Evolutionary conservation across 2,797 vertebrate genomes (phyloP), one percentile per base, ranked within the genome.

Genomic region (Sphaeramia orbicularis): DNA sequence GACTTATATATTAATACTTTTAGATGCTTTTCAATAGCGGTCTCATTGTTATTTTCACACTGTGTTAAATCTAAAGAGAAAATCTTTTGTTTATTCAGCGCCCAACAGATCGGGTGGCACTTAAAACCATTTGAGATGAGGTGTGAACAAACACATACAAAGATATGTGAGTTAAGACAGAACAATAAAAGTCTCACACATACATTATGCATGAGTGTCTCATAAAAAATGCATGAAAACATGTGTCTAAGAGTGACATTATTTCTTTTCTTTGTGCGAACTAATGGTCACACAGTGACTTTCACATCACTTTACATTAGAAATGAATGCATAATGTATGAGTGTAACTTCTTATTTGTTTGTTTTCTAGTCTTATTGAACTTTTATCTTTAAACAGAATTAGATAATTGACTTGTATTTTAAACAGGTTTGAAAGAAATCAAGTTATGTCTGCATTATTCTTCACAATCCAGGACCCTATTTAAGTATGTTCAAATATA

Each of bases 161-260:
- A 43, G 3, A 54, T 10, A 60, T n/a, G 41, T 12, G 43, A 2
- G 7, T 7, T 38, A 52, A 65, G 61, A 45, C 32, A 41, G 59
- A 15, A 48, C 60, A 41, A 27, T 54, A 45, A 45, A 56, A 48
- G 14, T 47, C 16, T 6, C 1, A 7, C 10, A 7, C 11, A 76
- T 73, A 16, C 15, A 77, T 77, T 32, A 74, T 75, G 48, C 50
- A 78, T 44, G 45, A 51, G 52, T 0, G 14, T 24, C 54, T 40
- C 43, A 7, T 14, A 55, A 50, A 18, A 44, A 51, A 32, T 44
- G 52, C 36, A 19, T 4, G 14, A 18, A 42, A 7, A 36, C 35
- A 53, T 19, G 42, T 14, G 27, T 47, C 19, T 3, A 1, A 12
- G 43, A 37, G 30, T 65, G 30, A 58, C 9, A 18, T 58, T 15